Percentiles rank a stretch among this genome's conserved stretches.
These are phyloP conservation scores for Porites lobata DNA, from an alignment of 92 coral and sea anemone genomes.

Conservation along the genomic window DNA sequence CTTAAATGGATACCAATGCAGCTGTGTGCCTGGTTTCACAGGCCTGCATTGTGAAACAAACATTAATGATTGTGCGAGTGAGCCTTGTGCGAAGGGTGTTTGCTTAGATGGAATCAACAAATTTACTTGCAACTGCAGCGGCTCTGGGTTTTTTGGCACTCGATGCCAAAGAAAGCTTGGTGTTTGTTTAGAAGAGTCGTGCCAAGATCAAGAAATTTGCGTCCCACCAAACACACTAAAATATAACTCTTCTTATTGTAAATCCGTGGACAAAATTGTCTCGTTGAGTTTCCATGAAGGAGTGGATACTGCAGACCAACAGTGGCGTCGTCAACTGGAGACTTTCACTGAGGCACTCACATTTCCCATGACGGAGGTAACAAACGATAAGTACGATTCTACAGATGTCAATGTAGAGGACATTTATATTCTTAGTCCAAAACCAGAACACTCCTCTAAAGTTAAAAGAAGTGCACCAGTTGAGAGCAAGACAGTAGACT, in stretches of 20 bases:
- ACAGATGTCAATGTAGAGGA: conserved; percentile 33
- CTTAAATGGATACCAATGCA: conserved; percentile 64
- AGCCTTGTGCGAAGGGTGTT: conserved; percentile 30
- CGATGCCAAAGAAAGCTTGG: conserved; percentile 72
- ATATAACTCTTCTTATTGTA: conserved; percentile 28
- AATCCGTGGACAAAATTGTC: conserved; percentile 28
- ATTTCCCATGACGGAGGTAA: conserved; percentile 37
- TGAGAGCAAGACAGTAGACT: neutral
- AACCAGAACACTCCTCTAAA: neutral
- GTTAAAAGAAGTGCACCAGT: conserved; percentile 13
- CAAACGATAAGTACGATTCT: conserved; percentile 21
- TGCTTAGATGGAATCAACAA: conserved; percentile 79
- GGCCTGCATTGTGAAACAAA: conserved; percentile 73
- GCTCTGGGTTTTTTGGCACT: conserved; percentile 73
- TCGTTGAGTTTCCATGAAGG: conserved; percentile 39
- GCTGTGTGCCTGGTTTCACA: conserved; percentile 70
- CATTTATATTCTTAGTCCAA: conserved; percentile 45
- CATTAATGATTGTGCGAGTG: conserved; percentile 78
- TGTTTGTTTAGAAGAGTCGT: conserved; percentile 65
- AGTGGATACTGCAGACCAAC: conserved; percentile 21
- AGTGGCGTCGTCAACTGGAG: conserved; percentile 67
- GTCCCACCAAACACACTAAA: conserved; percentile 44
- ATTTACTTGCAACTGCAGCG: conserved; percentile 81
- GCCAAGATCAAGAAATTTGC: conserved; percentile 60
- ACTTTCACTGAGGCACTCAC: neutral